Evolutionary conservation across 1,140 invertebrate genomes (phyloP).

Genomic region (Conopomorpha cramerella): DNA sequence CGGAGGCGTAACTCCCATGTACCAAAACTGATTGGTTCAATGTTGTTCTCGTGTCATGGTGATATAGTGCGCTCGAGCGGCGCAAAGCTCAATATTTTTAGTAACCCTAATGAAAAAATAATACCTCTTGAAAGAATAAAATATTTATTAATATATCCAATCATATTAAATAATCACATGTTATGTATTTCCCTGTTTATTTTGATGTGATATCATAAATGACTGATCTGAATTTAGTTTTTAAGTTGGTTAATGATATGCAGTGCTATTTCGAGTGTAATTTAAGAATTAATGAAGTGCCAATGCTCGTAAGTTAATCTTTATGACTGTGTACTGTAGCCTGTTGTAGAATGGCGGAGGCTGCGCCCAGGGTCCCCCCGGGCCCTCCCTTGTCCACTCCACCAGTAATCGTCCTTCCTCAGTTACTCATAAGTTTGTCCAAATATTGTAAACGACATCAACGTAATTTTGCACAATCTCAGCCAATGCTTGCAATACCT

Average conservation of each 20-base stretch:
- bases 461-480: constrained; percentile 61
- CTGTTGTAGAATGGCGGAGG: no score
- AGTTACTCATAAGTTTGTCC: constrained; percentile 26
- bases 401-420: constrained; percentile 33
- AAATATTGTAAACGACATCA: constrained; percentile 26
- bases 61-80: constrained; percentile 54
- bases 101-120: constrained; percentile 55
- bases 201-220: constrained; percentile 65
- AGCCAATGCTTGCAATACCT: constrained; percentile 61
- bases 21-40: constrained; percentile 57
- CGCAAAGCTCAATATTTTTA: constrained; percentile 62
- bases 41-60: constrained; percentile 57
- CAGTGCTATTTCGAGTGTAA: constrained; percentile 61
- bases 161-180: constrained; percentile 48
- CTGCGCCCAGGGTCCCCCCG: no score
- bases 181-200: constrained; percentile 61
- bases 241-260: constrained; percentile 62
- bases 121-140: constrained; percentile 41
- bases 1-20: constrained; percentile 50
- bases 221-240: constrained; percentile 65
- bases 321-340: constrained; percentile 49
- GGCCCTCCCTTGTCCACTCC: constrained; percentile 18
- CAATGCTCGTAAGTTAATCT: constrained; percentile 63
- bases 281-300: constrained; percentile 63
- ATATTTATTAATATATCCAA: constrained; percentile 53